Evolutionary conservation across 2,888 invertebrate genomes (phyloP).

Genomic region (Eristalinus aeneus): DNA sequence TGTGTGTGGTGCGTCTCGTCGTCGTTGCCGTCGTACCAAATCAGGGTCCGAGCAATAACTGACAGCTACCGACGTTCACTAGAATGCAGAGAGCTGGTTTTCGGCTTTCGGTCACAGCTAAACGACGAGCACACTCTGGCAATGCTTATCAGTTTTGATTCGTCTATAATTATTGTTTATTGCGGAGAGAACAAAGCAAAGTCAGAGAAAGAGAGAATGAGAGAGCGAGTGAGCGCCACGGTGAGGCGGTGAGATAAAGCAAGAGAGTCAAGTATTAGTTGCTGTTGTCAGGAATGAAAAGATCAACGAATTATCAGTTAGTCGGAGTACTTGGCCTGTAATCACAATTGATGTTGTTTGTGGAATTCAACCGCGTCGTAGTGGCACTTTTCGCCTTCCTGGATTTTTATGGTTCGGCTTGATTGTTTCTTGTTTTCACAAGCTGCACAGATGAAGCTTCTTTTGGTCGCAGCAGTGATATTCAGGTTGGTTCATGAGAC

Average conservation of each 20-base stretch:
- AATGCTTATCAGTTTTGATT: constrained; percentile 62
- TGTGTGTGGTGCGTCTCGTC: constrained; percentile 1
- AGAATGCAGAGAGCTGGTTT: constrained; percentile 63
- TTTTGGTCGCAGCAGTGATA: background rate
- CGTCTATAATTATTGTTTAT: constrained; percentile 54
- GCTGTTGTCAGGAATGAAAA: constrained; percentile 43
- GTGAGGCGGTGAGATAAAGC: background rate
- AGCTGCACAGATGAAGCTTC: constrained; percentile 15
- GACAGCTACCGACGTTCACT: constrained; percentile 41
- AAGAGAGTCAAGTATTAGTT: background rate
- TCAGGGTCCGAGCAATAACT: constrained; percentile 60
- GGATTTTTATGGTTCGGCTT: background rate
- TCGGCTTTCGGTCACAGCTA: constrained; percentile 28
- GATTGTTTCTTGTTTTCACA: constrained; percentile 32
- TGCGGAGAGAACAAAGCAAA: constrained; percentile 27
- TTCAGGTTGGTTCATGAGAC: constrained; percentile 55
- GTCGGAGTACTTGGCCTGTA: constrained; percentile 44
- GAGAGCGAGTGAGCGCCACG: background rate
- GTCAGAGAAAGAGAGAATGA: background rate
- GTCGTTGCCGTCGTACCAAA: constrained; percentile 36
- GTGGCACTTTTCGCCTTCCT: constrained; percentile 20
- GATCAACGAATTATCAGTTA: constrained; percentile 65
- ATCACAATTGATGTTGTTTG: constrained; percentile 49
- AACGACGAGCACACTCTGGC: background rate
- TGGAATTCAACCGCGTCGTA: constrained; percentile 4